These are phyloP conservation scores for Cuculus canorus DNA, from an alignment of 2,797 vertebrate species.

Conservation along the genomic window DNA sequence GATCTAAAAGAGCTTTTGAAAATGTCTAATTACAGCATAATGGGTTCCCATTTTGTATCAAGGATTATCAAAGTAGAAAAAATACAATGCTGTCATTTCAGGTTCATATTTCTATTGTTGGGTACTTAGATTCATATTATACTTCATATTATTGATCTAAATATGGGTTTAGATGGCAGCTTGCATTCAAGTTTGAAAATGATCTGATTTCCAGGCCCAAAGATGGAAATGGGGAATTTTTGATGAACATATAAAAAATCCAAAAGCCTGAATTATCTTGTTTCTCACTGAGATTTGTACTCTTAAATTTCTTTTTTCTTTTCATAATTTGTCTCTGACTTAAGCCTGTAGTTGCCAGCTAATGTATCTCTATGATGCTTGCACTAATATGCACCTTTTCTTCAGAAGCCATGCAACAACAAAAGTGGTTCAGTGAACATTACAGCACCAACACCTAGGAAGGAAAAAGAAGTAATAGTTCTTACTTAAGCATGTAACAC, in stretches of 20 bases:
- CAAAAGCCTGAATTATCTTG: not conserved
- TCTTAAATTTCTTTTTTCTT: not conserved
- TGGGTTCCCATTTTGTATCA: not conserved
- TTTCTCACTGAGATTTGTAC: not conserved
- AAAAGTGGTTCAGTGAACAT: not conserved
- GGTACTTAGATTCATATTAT: not conserved
- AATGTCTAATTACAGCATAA: conserved; percentile 10
- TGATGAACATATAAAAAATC: not conserved
- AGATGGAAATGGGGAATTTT: not conserved
- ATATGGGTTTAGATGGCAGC: not conserved
- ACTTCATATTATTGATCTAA: not conserved
- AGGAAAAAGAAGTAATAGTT: not conserved
- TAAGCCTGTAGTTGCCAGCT: not conserved
- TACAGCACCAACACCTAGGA: not conserved
- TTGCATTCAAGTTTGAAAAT: not conserved
- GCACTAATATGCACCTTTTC: not conserved
- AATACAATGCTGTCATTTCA: not conserved
- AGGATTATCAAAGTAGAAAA: not conserved
- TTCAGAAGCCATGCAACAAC: not conserved
- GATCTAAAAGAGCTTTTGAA: conserved; percentile 25
- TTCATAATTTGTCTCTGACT: not conserved
- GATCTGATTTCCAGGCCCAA: not conserved
- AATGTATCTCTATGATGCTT: not conserved
- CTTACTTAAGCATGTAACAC: not conserved
- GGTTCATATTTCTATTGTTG: not conserved